These are phyloP conservation scores for Anneissia japonica DNA, from an alignment of 35 echinoderm and acorn worm species.

Conservation along the genomic window DNA sequence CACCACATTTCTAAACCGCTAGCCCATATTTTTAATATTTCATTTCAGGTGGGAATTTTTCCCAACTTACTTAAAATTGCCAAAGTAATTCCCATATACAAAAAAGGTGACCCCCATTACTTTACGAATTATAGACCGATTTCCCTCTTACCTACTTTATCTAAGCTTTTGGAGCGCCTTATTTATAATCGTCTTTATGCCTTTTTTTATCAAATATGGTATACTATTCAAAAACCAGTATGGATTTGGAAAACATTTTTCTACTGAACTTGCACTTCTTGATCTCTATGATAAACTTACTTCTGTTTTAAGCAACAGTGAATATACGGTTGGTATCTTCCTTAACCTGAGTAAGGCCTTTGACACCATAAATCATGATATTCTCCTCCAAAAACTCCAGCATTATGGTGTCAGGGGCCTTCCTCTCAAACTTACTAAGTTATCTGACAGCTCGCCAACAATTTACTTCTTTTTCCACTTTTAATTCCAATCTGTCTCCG, in stretches of 20 bases:
- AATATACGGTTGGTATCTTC: conserved; percentile 24
- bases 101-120: conserved; percentile 12
- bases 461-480: conserved; percentile 12
- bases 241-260: conserved; percentile 17
- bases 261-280: conserved; percentile 22
- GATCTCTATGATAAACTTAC: conserved; percentile 18
- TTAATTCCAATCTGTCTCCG: not conserved
- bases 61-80: conserved; percentile 39
- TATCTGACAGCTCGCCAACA: conserved; percentile 32
- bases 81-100: conserved; percentile 30
- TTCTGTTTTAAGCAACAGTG: not conserved
- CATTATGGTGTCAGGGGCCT: conserved; percentile 9
- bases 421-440: conserved; percentile 12
- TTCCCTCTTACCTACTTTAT: conserved; percentile 38
- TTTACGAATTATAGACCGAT: conserved; percentile 42
- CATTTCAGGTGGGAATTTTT: conserved; percentile 24
- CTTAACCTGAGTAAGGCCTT: conserved; percentile 52
- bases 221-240: conserved; percentile 22
- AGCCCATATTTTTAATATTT: conserved; percentile 41
- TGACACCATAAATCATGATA: conserved; percentile 41
- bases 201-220: conserved; percentile 16
- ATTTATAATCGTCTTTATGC: not conserved
- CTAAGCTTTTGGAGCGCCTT: conserved; percentile 32
- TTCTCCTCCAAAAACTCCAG: conserved; percentile 10
- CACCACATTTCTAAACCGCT: conserved; percentile 1